These are phyloP conservation scores for Serripes groenlandicus DNA, from an alignment of 2,888 invertebrate species.

Conservation along the genomic window DNA sequence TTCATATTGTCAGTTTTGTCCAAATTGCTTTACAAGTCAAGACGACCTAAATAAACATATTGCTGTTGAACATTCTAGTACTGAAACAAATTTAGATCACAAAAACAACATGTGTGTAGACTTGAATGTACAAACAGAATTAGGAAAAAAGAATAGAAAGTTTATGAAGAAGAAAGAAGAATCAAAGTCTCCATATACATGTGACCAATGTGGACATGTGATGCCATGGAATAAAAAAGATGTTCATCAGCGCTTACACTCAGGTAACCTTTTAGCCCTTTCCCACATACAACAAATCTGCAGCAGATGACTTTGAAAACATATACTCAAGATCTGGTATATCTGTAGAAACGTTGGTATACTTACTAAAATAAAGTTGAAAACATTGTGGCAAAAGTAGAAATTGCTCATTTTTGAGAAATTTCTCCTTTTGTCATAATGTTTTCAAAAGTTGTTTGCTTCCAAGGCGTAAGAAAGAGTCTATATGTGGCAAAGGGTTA, in stretches of 20 bases:
- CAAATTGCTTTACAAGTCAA: not conserved
- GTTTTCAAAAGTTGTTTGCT: too few species aligned
- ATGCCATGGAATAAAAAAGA: constrained; percentile 56
- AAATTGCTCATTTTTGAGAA: too few species aligned
- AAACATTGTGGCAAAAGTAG: too few species aligned
- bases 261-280: constrained; percentile 33
- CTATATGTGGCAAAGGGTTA: too few species aligned
- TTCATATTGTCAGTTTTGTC: not conserved
- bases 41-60: not conserved
- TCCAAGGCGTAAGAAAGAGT: too few species aligned
- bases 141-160: not conserved
- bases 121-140: not conserved
- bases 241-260: constrained; percentile 51
- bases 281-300: too few species aligned
- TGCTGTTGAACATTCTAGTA: not conserved
- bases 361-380: too few species aligned
- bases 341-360: too few species aligned
- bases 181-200: constrained; percentile 42
- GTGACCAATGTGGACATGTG: constrained; percentile 49
- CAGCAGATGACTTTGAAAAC: too few species aligned
- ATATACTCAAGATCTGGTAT: not conserved
- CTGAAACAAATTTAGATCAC: too few species aligned
- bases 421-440: too few species aligned
- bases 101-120: too few species aligned
- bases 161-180: not conserved